Evolutionary conservation across 2,888 invertebrate genomes (phyloP), one percentile per base, ranked within the genome.

Genomic region (Tigriopus californicus): DNA sequence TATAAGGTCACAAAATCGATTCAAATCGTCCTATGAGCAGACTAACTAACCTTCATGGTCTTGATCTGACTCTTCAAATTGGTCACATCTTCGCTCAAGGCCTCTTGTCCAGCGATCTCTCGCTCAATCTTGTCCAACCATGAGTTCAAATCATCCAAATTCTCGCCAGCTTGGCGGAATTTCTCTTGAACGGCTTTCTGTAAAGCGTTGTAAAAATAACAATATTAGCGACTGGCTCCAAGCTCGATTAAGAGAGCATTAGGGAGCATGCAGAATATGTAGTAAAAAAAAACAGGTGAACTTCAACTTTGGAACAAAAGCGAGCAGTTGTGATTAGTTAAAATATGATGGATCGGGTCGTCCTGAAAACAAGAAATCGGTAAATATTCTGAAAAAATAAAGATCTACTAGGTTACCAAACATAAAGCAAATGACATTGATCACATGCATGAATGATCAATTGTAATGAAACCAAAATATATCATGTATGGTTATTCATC

Each of bases 101-200:
- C 82, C 66, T 87, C 87, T 68, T 89, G 86, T 64, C 82, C 80
- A 49, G 89, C 84, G 65, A 92, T 76, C 66, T 82, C 79, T 64
- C 83, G 81, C 72, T 92, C 91, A 10, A 90, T 77, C 62, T 83
- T 82, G 24, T 80, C 78, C 65, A 92, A 82, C 90, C 90, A 91
- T 71, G 85, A 82, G 66, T 89, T 75, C 61, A 91, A 76, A 70
- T 85, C 85, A 63, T 81, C 80, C 61, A 90, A 76, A 47, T 82
- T 84, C 71, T 89, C 87, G 72, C 88, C 87, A 73, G 89, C 90
- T 67, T 86, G 77, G 70, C 85, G 84, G 77, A 89, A 91, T 73
- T 89, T 89, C 72, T 91, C 91, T 74, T 90, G 86, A 66, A 90
- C 86, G 68, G 90, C 90, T 85, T 89, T 88, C 91, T 91, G 78